Evolutionary conservation across 2,797 vertebrate species (phyloP).

Genomic region (Otus scops): DNA sequence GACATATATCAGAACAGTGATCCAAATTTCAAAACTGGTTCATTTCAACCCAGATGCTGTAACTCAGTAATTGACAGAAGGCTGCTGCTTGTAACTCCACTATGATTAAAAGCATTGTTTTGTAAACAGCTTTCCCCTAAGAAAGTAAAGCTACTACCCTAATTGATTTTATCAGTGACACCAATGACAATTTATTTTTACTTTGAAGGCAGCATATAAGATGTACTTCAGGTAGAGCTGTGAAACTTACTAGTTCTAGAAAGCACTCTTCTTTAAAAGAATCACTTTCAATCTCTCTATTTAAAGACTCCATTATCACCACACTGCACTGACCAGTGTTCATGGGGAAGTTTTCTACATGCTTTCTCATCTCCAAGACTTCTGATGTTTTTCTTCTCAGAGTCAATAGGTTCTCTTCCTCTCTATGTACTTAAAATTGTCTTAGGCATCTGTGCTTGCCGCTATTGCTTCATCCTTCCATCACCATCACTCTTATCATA

Average conservation of each 20-base stretch:
- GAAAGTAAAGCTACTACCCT: not conserved
- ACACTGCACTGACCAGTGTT: not conserved
- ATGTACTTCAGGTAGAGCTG: not conserved
- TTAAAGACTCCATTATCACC: not conserved
- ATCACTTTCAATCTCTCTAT: not conserved
- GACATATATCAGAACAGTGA: not conserved
- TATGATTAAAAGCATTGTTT: not conserved
- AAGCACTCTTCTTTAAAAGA: not conserved
- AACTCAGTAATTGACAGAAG: not conserved
- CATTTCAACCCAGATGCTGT: not conserved
- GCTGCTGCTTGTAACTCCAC: not conserved
- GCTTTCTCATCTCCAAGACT: not conserved
- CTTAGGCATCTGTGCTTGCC: not conserved
- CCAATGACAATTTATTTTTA: not conserved
- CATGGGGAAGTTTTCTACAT: not conserved
- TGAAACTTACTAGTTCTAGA: not conserved
- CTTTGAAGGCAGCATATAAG: not conserved
- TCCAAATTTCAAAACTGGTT: not conserved
- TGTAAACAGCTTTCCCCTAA: not conserved
- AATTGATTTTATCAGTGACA: constrained; percentile 13
- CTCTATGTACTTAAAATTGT: not conserved
- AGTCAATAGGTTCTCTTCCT: not conserved
- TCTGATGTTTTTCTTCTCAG: not conserved
- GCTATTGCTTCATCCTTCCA: not conserved
- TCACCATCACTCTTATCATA: not conserved